Evolutionary conservation across 1,140 invertebrate species (phyloP), one percentile per base, ranked within the genome.

Genomic region (Lasioglossum albipes): DNA sequence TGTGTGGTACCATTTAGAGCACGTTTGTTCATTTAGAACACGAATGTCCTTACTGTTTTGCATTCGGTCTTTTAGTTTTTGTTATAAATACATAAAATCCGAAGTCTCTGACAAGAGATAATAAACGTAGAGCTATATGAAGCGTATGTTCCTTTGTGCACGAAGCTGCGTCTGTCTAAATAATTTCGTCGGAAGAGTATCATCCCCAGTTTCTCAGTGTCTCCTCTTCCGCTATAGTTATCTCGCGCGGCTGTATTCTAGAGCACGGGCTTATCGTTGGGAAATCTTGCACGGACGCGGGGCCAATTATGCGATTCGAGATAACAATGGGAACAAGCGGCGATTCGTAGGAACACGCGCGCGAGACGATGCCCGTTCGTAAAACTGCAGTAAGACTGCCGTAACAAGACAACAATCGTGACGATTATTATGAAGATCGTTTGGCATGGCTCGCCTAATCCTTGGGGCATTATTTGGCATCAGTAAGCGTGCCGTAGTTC

Each of bases 401-500:
- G 66, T 18, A 36, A 49, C 52, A 13, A 12, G 69, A 66, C 18
- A 52, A 18, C 42, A n/a, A 45, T 42, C 13, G 27, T 42, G 54
- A 22, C 57, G n/a, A 80, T 69, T 80, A 68, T 64, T 12, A 68
- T 27, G 27, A 61, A 41, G 41, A 67, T 62, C 16, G 72, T 45
- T 42, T 7, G 72, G 42, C 31, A 54, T 54, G 18, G 52, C n/a
- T 2, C 10, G 22, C 10, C 27, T 68, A 54, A 80, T 80, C 78
- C 78, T 62, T 62, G 5, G 71, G 42, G 54, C 22, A 66, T 68
- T 52, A 52, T 75, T 80, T 67, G 65, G 65, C 54, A n/a, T 18
- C 41, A 52, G 6, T 20, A 49, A 52, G 31, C 20, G 52, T 36
- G 45, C 41, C 3, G 22, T 49, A 73, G 70, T 73, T 67, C 7